A percentile compares a stretch with the other conserved stretches of the same genome.
Conservation (phyloP, 2,888 invertebrate genomes). For the Phyllotreta striolata region DNA sequence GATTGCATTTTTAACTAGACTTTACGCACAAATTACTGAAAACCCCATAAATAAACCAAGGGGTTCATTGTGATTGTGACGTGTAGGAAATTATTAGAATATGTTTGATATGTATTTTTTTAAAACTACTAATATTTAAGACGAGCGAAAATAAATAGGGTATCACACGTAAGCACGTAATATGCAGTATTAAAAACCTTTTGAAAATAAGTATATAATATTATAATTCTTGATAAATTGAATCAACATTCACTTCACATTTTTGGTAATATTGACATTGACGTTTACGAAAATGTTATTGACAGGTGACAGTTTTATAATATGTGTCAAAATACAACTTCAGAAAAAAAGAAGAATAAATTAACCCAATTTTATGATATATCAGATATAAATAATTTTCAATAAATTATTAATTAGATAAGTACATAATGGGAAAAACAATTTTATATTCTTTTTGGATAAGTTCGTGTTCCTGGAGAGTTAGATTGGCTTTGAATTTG, state of each 20-base stretch:
- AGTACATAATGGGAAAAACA: conserved; percentile 54
- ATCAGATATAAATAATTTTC: too few species aligned
- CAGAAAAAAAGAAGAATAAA: too few species aligned
- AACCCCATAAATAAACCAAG: conserved; percentile 43
- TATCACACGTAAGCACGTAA: conserved; percentile 27
- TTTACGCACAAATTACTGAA: conserved; percentile 32
- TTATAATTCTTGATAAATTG: conserved; percentile 27
- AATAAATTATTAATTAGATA: too few species aligned
- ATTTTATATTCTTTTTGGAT: conserved; percentile 93
- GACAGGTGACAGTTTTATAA: conserved; percentile 2
- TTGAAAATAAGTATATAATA: conserved; percentile 9
- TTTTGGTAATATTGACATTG: conserved; percentile 20
- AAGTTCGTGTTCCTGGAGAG: conserved; percentile 94
- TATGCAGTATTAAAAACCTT: conserved; percentile 12
- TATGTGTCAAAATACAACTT: not conserved
- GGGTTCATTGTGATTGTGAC: conserved; percentile 50
- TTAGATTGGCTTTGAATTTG: conserved; percentile 86
- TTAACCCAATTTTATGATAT: too few species aligned
- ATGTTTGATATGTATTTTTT: conserved; percentile 21
- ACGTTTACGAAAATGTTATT: not conserved
- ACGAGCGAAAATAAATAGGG: not conserved
- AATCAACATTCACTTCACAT: conserved; percentile 26
- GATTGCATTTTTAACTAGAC: conserved; percentile 66
- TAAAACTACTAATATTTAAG: conserved; percentile 23
- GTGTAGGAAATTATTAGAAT: conserved; percentile 44